Conservation (phyloP, 2,888 invertebrate species). For the Plebejus argus region DNA sequence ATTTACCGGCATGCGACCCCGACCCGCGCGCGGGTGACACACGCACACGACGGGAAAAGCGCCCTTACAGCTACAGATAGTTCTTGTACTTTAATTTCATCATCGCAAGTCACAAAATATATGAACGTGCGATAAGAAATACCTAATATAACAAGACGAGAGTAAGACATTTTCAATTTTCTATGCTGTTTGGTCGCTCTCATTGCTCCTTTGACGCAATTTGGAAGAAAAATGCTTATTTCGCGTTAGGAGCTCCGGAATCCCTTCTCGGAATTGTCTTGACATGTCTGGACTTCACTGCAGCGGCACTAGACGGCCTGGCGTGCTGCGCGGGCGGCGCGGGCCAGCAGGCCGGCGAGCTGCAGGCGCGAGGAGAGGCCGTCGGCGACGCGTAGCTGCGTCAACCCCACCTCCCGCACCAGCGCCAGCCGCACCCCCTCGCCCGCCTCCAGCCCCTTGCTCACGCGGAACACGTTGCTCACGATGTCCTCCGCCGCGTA, state of each 20-base stretch:
- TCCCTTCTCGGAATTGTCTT: background rate
- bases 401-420: conserved; percentile 94
- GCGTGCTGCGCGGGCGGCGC: conserved; percentile 54
- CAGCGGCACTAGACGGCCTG: background rate
- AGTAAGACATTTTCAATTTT: background rate
- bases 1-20: too few species aligned
- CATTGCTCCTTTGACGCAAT: background rate
- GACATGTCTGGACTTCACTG: background rate
- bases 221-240: background rate
- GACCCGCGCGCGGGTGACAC: too few species aligned
- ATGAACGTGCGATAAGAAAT: too few species aligned
- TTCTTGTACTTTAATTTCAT: too few species aligned
- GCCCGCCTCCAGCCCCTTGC: conserved; percentile 90
- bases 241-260: background rate
- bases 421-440: conserved; percentile 92
- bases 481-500: conserved; percentile 99
- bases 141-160: too few species aligned
- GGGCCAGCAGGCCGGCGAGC: conserved; percentile 92
- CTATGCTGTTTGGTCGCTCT: too few species aligned
- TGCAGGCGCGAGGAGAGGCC: conserved; percentile 94
- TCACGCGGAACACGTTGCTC: conserved; percentile 95
- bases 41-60: too few species aligned
- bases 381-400: conserved; percentile 94
- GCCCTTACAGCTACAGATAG: too few species aligned
- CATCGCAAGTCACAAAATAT: too few species aligned